A percentile compares a stretch with the other conserved stretches of the same genome.
Conservation (phyloP, 2,113 vertebrate genomes). For the Rhineura floridana region DNA sequence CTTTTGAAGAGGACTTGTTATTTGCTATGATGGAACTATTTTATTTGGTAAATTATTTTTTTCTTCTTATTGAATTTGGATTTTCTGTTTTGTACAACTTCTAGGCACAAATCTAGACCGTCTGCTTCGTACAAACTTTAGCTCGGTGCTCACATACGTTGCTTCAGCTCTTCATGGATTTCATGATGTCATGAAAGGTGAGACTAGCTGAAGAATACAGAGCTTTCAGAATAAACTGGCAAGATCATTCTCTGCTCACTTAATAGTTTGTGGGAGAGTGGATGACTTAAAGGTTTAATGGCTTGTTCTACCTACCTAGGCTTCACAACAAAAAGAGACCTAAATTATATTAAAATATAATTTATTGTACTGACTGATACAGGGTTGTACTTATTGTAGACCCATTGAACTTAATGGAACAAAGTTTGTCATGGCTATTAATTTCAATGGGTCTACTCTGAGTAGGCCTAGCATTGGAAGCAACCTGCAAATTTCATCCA, state of each 20-base stretch:
- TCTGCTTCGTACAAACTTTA: constrained; percentile 87
- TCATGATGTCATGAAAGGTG: constrained; percentile 90
- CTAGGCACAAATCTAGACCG: constrained; percentile 84
- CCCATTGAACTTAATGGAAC: too few relatives aligned
- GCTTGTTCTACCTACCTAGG: fast-evolving
- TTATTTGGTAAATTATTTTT: not conserved
- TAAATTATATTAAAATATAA: too few relatives aligned
- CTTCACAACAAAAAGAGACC: too few relatives aligned
- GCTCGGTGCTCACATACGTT: constrained; percentile 88
- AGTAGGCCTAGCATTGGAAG: too few relatives aligned
- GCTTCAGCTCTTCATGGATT: constrained; percentile 87
- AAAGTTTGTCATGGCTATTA: too few relatives aligned
- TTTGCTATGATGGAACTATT: not conserved
- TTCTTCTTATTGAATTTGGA: not conserved
- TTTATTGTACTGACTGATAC: too few relatives aligned
- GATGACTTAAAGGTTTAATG: not conserved
- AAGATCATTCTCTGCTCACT: not conserved
- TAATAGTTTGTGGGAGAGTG: not conserved
- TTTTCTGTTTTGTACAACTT: not conserved
- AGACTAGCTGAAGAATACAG: constrained; percentile 43
- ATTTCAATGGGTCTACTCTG: too few relatives aligned
- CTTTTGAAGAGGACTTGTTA: not conserved
- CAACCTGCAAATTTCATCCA: too few relatives aligned
- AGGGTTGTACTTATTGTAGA: too few relatives aligned
- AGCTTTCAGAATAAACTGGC: not conserved